Base-by-base conservation (phyloP, 2,888 invertebrate genomes). In the Nomada fabriciana region DNA sequence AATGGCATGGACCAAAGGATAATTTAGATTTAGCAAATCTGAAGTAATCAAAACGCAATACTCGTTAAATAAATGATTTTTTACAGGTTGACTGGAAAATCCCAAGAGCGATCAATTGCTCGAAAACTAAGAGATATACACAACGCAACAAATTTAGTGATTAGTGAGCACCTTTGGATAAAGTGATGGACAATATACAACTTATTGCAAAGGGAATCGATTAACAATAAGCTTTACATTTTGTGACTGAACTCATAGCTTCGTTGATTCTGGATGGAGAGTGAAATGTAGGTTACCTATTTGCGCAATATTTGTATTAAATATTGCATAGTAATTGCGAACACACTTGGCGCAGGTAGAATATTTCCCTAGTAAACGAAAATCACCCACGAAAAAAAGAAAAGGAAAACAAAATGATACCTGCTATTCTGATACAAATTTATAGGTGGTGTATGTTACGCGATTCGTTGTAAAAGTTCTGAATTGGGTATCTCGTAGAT, bases 141-240 rank as follows among this genome's bases (percentile, higher is more conserved):
- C 82, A 83, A 82, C 83, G 88, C 87, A 86, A 86, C 76, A 86
- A 85, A 78, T 85, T 79, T 88, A 88, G 88, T 85, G 86, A 85
- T 82, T 85, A 88, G 87, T 81, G 80, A 87, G 87, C 88, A 88
- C 88, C 85, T 83, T 88, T 85, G 85, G 72, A 82, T 83, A 85
- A 88, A 86, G 88, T 86, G 87, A 79, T 78, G 68, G 76, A 88
- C 80, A 82, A 84, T 82, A 82, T 72, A 82, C 81, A 76, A 85
- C 80, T 83, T 80, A 76, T 85, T 85, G 80, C 85, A 88, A 88
- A 77, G 76, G 85, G 80, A 85, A 74, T 88, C 82, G 80, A 81
- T 80, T 83, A 86, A 88, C 77, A 55, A 85, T 86, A 88, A 82
- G 88, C 88, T 88, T 88, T 87, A 88, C 83, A 88, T 80, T 88